A percentile compares a stretch with the other conserved stretches of the same genome.
Evolutionary conservation across 2,888 invertebrate species (phyloP).

Genomic region (Athetis lepigone): DNA sequence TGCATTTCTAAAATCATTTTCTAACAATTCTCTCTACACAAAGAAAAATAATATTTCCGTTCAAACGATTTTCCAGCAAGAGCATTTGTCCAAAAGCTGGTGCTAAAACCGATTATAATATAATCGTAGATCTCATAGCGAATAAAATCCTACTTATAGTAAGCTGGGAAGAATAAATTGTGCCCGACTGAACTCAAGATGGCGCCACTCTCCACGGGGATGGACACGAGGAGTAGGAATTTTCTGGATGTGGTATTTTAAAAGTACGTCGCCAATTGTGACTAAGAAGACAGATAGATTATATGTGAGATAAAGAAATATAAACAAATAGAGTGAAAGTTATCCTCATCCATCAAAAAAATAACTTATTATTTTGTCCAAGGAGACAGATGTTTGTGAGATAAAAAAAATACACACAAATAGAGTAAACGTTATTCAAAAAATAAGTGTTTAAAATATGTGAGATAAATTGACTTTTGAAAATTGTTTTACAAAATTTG

Average conservation of each 20-base stretch:
- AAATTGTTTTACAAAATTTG: too few relatives aligned
- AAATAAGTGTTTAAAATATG: too few relatives aligned
- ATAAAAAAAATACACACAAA: too few relatives aligned
- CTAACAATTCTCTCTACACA: not conserved
- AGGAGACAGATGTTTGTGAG: too few relatives aligned
- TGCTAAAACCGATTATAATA: conserved; percentile 51
- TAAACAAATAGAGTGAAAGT: too few relatives aligned
- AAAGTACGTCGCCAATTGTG: not conserved
- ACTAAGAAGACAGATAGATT: too few relatives aligned
- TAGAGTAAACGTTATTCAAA: too few relatives aligned
- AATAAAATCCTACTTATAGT: conserved; percentile 48
- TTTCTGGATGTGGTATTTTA: conserved; percentile 27
- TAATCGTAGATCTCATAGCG: conserved; percentile 51
- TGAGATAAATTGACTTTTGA: too few relatives aligned
- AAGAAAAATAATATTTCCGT: conserved; percentile 10
- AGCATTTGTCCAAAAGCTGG: conserved; percentile 40
- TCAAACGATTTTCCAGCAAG: conserved; percentile 20
- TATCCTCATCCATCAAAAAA: too few relatives aligned
- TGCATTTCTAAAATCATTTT: not conserved
- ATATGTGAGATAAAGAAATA: too few relatives aligned
- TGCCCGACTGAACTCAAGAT: conserved; percentile 62
- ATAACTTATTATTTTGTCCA: too few relatives aligned
- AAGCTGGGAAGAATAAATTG: conserved; percentile 57
- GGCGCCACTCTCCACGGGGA: conserved; percentile 44
- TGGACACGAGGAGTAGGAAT: conserved; percentile 1